phyloP scores from a whole-genome alignment of 2,113 vertebrate species.

The Peromyscus polionotus region DNA sequence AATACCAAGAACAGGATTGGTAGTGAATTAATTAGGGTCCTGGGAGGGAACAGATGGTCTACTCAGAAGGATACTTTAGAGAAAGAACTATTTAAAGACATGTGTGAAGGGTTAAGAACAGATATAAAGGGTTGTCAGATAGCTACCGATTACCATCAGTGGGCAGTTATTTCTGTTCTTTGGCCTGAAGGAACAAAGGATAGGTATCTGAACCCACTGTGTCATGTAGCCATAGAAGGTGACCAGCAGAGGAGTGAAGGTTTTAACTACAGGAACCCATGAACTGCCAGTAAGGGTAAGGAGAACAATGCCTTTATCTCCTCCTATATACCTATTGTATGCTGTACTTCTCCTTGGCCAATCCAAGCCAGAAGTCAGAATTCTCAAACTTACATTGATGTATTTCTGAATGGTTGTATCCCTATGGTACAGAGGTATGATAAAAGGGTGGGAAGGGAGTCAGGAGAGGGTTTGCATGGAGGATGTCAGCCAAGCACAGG shows the following conservation, averaged over 20 bases:
- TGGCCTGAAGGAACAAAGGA: background rate
- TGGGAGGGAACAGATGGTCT: background rate
- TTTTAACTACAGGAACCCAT: background rate
- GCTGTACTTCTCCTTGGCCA: background rate
- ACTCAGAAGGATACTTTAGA: background rate
- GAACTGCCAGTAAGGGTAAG: background rate
- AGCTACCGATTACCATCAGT: background rate
- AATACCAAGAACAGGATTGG: background rate
- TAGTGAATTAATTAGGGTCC: background rate
- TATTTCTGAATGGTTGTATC: background rate
- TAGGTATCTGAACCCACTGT: background rate
- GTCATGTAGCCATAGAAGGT: background rate
- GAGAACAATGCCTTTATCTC: background rate
- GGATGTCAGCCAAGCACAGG: too few relatives aligned
- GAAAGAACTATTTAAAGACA: conserved; percentile 3
- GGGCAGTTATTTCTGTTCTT: background rate
- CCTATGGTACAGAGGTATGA: background rate
- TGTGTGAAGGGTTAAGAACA: conserved; percentile 24
- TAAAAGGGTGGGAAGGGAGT: background rate
- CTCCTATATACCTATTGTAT: background rate
- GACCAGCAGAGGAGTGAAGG: background rate
- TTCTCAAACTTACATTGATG: background rate
- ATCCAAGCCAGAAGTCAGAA: background rate
- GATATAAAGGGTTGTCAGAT: background rate
- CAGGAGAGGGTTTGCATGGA: background rate